Evolutionary conservation across 2,113 vertebrate genomes (phyloP).

Genomic region (Clarias magur): DNA sequence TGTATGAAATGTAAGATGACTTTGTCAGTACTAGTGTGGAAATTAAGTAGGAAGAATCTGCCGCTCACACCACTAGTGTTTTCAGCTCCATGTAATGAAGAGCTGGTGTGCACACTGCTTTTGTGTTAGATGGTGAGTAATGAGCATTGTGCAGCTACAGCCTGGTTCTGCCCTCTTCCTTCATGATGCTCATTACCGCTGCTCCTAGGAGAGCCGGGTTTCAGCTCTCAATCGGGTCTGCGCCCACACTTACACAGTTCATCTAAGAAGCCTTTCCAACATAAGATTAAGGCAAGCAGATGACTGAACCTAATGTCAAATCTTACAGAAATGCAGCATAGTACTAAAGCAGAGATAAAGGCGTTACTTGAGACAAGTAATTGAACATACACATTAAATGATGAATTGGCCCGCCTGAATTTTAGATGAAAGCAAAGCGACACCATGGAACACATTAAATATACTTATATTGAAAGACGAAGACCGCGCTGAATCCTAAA

Average conservation of each 20-base stretch:
- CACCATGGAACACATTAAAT: not conserved
- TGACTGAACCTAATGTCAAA: not conserved
- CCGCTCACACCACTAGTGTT: not conserved
- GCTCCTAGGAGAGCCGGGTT: constrained; percentile 35
- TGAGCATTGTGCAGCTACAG: constrained; percentile 18
- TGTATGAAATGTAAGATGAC: not conserved
- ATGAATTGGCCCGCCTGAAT: not conserved
- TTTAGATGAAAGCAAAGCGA: not conserved
- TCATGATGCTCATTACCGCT: constrained; percentile 56
- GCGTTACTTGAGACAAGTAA: not conserved
- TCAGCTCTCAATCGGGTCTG: constrained; percentile 27
- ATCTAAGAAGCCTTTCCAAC: constrained; percentile 15
- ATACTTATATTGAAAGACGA: not conserved
- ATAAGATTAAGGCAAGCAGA: not conserved
- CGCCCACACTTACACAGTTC: constrained; percentile 47
- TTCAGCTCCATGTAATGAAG: not conserved
- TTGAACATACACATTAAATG: not conserved
- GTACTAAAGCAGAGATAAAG: not conserved
- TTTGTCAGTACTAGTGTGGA: not conserved
- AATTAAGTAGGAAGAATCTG: constrained; percentile 10
- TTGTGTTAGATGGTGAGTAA: constrained; percentile 31
- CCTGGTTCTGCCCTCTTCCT: constrained; percentile 35
- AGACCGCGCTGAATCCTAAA: too few relatives aligned
- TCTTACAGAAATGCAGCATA: not conserved
- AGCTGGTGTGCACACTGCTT: not conserved